Evolutionary conservation across 2,888 invertebrate genomes (phyloP), one percentile per base, ranked within the genome.

Genomic region (Poecilobothrus nobilitatus): DNA sequence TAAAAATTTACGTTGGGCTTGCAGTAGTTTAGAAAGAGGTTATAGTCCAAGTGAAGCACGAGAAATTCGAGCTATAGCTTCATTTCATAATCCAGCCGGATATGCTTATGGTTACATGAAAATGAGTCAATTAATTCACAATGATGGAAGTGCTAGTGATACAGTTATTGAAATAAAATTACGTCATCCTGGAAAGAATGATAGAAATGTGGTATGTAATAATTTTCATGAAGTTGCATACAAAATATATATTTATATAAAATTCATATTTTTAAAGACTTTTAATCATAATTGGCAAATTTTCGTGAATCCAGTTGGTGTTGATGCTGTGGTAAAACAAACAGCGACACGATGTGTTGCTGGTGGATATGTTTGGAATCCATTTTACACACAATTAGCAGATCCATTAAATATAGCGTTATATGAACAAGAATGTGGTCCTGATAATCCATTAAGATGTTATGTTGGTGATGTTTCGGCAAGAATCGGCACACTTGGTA

Each of bases 291-390:
- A 91, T 75, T 95, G 95, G 95, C 91, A 92, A 67, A 90, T 95
- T 74, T 95, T 88, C 79, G 95, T 95, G 61, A 95, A 95, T 83
- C 91, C 93, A 0, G 92, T 95, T 65, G 94, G 94, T 0, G 94
- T 94, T 68, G 95, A 95, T 83, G 95, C 95, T 0, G 86, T 91
- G 0, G 94, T 95, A 8, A 86, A 89, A 79, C 89, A 90, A 61
- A 88, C 90, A 70, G 83, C 84, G 73, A 92, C 93, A 0, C 86
- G 95, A 73, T 95, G 95, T 79, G 92, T 94, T 10, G 95, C 95
- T 1, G 94, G 91, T 33, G 95, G 95, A 9, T 95, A 94, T 77
- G 86, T 91, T 15, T 95, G 94, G 94, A 95, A 95, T 84, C 95
- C 95, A 0, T 91, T 87, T 83, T 94, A 90, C 77, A 94, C 94